phyloP scores from a whole-genome alignment of 2,797 vertebrate species.

The Rhadinocentrus ornatus region DNA sequence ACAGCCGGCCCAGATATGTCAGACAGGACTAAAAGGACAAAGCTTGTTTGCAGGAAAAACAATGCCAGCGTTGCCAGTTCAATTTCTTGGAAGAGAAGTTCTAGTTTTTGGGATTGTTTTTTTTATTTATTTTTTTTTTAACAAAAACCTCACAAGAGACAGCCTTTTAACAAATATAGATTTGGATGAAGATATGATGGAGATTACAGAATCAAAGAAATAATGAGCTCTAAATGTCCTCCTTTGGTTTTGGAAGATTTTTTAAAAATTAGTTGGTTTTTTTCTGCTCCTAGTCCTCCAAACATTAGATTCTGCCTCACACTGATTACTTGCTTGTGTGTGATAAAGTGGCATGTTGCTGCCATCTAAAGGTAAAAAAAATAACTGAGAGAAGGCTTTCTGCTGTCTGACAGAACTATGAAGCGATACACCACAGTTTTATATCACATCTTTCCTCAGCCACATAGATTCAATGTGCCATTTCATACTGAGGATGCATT shows the following conservation, averaged over 20 bases:
- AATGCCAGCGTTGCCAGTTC: conserved; percentile 65
- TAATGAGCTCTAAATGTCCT: conserved; percentile 66
- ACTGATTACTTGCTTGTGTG: neutral
- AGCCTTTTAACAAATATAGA: conserved; percentile 48
- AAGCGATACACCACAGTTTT: conserved; percentile 34
- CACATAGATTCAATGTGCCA: conserved; percentile 29
- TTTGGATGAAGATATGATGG: conserved; percentile 61
- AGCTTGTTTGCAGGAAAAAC: conserved; percentile 50
- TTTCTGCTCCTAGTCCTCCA: conserved; percentile 31
- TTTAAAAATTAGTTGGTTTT: conserved; percentile 1
- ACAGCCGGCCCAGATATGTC: conserved; percentile 69
- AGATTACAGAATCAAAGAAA: conserved; percentile 69
- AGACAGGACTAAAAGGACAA: conserved; percentile 65
- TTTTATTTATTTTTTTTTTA: too few species aligned
- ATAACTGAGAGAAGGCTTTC: neutral
- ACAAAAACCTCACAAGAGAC: conserved; percentile 27
- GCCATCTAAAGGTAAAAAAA: conserved; percentile 69
- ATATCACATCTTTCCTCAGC: conserved; percentile 15
- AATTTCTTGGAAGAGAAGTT: conserved; percentile 60
- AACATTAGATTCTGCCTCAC: conserved; percentile 20
- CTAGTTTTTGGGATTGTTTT: conserved; percentile 8
- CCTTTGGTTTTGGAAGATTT: conserved; percentile 25
- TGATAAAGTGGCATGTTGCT: conserved; percentile 61
- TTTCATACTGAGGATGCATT: conserved; percentile 8
- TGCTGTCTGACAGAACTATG: conserved; percentile 23